These are phyloP conservation scores for Babyrousa celebensis DNA, from an alignment of 2,797 vertebrate species.

Conservation along the genomic window DNA sequence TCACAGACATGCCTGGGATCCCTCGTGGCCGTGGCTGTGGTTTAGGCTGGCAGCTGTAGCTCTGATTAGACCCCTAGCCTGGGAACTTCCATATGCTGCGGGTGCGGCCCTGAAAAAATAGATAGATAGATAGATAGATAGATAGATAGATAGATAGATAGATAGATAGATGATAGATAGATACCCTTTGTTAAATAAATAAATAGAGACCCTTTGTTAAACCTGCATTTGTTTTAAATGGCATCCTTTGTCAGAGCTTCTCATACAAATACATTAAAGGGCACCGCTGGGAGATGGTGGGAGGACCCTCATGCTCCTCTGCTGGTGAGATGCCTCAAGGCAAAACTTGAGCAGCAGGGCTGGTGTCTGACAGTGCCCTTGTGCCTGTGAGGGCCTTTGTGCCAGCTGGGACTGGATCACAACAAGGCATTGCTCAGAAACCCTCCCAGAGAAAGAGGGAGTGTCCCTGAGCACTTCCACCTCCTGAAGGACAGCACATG, in stretches of 20 bases:
- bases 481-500: background rate
- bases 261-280: background rate
- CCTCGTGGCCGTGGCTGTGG: no score
- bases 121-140: no score
- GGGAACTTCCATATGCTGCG: no score
- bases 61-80: no score
- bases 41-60: no score
- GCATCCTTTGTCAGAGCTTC: background rate
- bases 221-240: background rate
- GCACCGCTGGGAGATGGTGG: background rate
- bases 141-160: no score
- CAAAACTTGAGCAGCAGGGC: fast-evolving
- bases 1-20: no score
- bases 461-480: background rate
- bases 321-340: background rate
- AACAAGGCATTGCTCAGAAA: conserved; percentile 57
- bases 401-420: background rate
- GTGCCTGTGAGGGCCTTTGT: no score
- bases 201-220: conserved; percentile 19
- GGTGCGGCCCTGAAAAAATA: no score
- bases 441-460: background rate
- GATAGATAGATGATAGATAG: no score
- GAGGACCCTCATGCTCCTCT: background rate
- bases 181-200: no score
- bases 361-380: background rate